phyloP scores from a whole-genome alignment of 2,888 invertebrate species.

The Tridacna crocea region DNA sequence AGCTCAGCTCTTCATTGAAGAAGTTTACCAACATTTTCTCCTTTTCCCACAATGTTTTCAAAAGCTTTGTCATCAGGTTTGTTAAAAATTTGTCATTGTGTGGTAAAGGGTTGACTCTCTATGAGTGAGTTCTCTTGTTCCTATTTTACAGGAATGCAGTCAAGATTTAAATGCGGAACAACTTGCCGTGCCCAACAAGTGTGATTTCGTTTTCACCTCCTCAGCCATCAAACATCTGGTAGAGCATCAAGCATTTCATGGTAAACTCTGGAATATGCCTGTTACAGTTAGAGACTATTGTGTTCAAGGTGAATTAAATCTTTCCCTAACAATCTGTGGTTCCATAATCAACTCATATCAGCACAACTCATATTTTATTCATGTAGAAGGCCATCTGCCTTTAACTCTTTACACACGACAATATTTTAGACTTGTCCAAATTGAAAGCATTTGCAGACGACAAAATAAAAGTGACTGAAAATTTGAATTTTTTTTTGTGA shows the following conservation, averaged over 20 bases:
- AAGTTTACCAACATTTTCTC: no score
- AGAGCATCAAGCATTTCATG: constrained; percentile 72
- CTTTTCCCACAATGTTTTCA: neutral
- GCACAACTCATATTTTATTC: no score
- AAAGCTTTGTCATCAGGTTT: neutral
- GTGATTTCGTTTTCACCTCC: constrained; percentile 74
- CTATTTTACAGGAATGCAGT: constrained; percentile 66
- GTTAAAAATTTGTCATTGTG: neutral
- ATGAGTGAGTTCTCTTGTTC: neutral
- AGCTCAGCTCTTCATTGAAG: no score
- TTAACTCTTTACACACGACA: no score
- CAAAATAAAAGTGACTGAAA: no score
- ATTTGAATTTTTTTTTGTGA: no score
- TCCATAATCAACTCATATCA: no score
- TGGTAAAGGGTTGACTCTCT: neutral
- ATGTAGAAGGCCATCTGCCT: no score
- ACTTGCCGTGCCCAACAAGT: constrained; percentile 71
- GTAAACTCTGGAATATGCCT: constrained; percentile 78
- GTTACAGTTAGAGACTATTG: constrained; percentile 70
- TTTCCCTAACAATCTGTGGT: no score
- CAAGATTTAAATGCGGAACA: constrained; percentile 73
- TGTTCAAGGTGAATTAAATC: neutral
- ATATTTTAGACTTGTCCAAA: no score
- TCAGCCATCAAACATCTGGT: constrained; percentile 74
- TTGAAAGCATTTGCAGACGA: no score